Percentiles rank a stretch among this genome's conserved stretches.
Evolutionary conservation across 2,113 vertebrate genomes (phyloP).

Genomic region (Lonchura striata): DNA sequence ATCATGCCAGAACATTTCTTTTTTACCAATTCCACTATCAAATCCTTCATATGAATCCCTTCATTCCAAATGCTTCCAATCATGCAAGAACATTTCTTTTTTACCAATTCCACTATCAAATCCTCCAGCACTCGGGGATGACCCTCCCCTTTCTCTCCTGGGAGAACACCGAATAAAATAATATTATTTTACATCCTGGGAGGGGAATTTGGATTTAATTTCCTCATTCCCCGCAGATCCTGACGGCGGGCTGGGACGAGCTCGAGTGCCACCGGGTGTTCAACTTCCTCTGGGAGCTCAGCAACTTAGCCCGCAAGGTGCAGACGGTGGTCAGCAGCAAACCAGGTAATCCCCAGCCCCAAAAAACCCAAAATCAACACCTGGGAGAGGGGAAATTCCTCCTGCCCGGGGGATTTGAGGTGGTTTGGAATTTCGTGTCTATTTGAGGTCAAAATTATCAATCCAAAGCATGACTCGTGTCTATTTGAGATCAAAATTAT

Average conservation of each 20-base stretch:
- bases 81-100: too few relatives aligned
- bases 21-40: too few relatives aligned
- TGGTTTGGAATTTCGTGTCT: too few relatives aligned
- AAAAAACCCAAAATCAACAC: background rate
- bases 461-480: too few relatives aligned
- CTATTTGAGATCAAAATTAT: too few relatives aligned
- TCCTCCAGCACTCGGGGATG: too few relatives aligned
- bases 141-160: background rate
- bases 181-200: background rate
- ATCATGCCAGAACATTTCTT: too few relatives aligned
- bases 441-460: too few relatives aligned
- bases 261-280: constrained; percentile 87
- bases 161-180: background rate
- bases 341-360: constrained; percentile 74
- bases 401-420: too few relatives aligned
- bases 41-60: too few relatives aligned
- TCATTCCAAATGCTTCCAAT: too few relatives aligned
- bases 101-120: background rate
- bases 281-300: constrained; percentile 82
- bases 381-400: too few relatives aligned
- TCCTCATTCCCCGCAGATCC: constrained; percentile 61
- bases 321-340: constrained; percentile 77
- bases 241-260: constrained; percentile 91
- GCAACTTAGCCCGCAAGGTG: constrained; percentile 76
- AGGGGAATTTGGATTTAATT: background rate